Conservation (phyloP, 2,113 vertebrate genomes). For the Poecile atricapillus region DNA sequence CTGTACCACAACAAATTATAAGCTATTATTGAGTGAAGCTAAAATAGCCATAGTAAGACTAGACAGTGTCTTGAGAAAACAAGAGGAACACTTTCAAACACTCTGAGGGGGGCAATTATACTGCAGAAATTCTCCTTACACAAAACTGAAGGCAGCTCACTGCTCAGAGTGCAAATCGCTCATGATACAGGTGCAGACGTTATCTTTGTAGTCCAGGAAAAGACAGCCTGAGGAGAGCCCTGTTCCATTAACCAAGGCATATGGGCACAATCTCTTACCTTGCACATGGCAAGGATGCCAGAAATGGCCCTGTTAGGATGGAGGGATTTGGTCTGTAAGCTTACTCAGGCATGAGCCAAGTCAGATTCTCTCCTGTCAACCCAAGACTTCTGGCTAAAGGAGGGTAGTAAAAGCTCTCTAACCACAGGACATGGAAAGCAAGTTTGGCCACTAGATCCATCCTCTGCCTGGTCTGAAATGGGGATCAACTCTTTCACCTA, state of each 20-base stretch:
- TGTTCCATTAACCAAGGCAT: background rate
- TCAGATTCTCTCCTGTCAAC: background rate
- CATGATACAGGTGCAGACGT: rapidly evolving
- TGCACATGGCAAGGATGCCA: background rate
- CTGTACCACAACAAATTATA: background rate
- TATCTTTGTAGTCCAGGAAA: background rate
- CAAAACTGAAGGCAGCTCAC: background rate
- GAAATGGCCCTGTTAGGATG: background rate
- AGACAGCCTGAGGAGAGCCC: background rate
- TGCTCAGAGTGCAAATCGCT: background rate
- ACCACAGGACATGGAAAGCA: background rate
- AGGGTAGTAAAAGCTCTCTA: background rate
- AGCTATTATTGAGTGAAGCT: background rate
- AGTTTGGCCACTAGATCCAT: background rate
- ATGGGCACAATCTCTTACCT: background rate
- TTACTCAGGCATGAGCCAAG: background rate
- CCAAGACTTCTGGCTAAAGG: background rate
- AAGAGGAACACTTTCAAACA: background rate
- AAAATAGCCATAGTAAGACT: background rate
- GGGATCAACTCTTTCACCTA: background rate
- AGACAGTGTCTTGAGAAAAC: background rate
- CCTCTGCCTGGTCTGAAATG: rapidly evolving
- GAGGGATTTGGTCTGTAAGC: background rate
- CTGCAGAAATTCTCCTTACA: background rate
- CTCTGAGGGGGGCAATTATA: background rate